Conservation (phyloP, 2,888 invertebrate species). For the Euzophera pinguis region DNA sequence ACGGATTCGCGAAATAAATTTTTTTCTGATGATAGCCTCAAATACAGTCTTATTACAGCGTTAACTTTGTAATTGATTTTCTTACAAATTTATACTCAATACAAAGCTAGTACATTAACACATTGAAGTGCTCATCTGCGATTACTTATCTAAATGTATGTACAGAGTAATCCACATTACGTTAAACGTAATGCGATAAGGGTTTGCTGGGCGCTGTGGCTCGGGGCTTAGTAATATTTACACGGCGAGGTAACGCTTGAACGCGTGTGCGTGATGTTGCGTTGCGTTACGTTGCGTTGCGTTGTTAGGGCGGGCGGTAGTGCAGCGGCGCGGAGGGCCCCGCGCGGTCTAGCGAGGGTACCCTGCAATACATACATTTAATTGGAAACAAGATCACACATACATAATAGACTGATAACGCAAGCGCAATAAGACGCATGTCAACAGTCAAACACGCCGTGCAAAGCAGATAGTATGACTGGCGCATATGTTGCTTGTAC, state of each 20-base stretch:
- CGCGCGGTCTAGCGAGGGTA: conserved; percentile 61
- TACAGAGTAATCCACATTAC: conserved; percentile 4
- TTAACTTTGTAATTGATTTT: not conserved
- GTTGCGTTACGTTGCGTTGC: not conserved
- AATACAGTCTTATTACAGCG: too few relatives aligned
- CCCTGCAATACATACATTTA: conserved; percentile 41
- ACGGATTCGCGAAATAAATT: too few relatives aligned
- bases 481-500: conserved; percentile 2
- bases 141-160: conserved; percentile 10
- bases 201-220: not conserved
- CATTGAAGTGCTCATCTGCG: not conserved
- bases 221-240: conserved; percentile 7
- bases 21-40: too few relatives aligned
- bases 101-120: not conserved
- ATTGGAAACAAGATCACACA: not conserved
- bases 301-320: conserved; percentile 41
- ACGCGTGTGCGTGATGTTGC: not conserved
- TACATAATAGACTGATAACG: conserved; percentile 10
- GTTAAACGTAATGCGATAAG: conserved; percentile 4
- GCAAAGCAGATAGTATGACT: conserved; percentile 19
- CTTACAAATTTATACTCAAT: not conserved
- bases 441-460: conserved; percentile 32
- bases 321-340: conserved; percentile 27
- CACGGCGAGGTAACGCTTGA: not conserved
- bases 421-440: conserved; percentile 26